phyloP scores from a whole-genome alignment of 2,797 vertebrate species.

The Delichon dasypus region DNA sequence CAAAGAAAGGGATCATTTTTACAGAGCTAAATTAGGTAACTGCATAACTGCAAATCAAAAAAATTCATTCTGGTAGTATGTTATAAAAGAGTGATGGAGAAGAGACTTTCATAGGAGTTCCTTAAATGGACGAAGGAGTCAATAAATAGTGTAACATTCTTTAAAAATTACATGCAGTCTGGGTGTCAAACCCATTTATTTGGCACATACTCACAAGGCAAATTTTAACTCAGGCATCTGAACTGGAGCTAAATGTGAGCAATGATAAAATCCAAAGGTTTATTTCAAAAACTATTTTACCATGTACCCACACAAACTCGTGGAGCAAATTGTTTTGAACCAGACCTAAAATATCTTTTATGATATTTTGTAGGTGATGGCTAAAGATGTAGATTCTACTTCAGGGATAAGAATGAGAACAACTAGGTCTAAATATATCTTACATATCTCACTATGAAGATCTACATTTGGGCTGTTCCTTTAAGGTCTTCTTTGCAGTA shows the following conservation, averaged over 20 bases:
- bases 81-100: not conserved
- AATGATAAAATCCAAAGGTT: not conserved
- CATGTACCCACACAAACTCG: not conserved
- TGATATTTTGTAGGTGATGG: not conserved
- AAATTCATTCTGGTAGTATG: not conserved
- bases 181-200: not conserved
- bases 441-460: not conserved
- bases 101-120: not conserved
- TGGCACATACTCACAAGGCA: not conserved
- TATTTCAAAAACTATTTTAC: not conserved
- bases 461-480: rapidly evolving
- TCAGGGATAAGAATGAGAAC: not conserved
- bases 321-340: not conserved
- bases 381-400: not conserved
- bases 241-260: not conserved
- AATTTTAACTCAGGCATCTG: not conserved
- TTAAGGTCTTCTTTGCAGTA: not conserved
- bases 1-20: not conserved
- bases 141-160: not conserved
- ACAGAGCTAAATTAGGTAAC: not conserved
- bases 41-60: not conserved
- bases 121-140: not conserved
- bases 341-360: not conserved
- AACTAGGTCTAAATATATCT: not conserved
- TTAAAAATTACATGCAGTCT: not conserved